Evolutionary conservation across 2,797 vertebrate genomes (phyloP).

Genomic region (Falco peregrinus): DNA sequence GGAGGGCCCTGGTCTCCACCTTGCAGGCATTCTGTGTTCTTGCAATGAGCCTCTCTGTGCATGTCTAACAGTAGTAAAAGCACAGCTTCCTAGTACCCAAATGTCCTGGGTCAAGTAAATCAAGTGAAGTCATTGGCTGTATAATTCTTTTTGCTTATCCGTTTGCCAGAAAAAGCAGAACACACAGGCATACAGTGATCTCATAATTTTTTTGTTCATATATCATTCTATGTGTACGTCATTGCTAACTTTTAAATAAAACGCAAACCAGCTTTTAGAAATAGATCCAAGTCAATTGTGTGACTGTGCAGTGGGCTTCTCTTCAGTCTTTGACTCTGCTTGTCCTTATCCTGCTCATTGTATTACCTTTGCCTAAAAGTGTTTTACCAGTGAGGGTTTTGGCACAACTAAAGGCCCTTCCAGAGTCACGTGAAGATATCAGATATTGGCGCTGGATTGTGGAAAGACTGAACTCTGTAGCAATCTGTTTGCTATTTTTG

Average conservation of each 20-base stretch:
- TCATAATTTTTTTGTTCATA: not conserved
- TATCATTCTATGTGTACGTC: not conserved
- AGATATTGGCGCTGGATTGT: not conserved
- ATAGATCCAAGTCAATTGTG: not conserved
- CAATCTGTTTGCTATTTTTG: not conserved
- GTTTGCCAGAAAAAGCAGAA: not conserved
- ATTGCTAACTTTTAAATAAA: not conserved
- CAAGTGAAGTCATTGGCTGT: not conserved
- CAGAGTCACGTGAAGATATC: not conserved
- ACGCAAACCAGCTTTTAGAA: not conserved
- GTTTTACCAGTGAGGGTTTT: slow-evolving; percentile 7
- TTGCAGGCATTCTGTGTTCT: not conserved
- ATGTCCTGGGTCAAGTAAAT: not conserved
- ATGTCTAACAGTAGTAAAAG: not conserved
- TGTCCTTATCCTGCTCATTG: not conserved
- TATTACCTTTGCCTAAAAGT: not conserved
- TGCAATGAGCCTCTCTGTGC: not conserved
- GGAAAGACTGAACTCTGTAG: not conserved
- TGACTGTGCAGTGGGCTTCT: not conserved
- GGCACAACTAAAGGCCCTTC: not conserved
- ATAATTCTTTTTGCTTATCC: not conserved
- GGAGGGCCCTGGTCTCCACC: not conserved
- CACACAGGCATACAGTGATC: not conserved
- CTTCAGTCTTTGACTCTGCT: not conserved
- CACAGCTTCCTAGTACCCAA: not conserved